Percentiles rank a stretch among this genome's conserved stretches.
These are phyloP conservation scores for Asarcornis scutulata DNA, from an alignment of 2,113 vertebrate species.

Conservation along the genomic window DNA sequence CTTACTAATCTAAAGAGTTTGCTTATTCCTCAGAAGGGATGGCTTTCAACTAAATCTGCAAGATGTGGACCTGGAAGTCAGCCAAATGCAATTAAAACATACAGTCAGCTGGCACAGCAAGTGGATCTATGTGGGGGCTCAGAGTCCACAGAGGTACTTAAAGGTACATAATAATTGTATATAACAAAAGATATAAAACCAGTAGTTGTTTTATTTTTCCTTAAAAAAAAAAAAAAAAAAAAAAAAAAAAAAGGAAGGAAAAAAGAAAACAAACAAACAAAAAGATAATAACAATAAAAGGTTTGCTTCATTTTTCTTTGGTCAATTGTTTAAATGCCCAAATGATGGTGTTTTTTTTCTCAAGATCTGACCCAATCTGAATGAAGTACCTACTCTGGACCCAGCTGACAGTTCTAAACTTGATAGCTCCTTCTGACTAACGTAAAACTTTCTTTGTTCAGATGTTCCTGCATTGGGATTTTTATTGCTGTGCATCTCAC, in stretches of 20 bases:
- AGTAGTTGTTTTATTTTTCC: not conserved
- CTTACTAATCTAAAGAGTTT: not conserved
- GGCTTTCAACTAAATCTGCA: not conserved
- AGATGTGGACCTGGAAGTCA: not conserved
- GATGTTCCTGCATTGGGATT: not conserved
- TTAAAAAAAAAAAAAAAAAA: too few relatives aligned
- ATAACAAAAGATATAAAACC: not conserved
- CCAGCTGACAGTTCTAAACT: fast-evolving
- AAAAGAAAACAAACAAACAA: too few relatives aligned
- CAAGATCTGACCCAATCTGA: not conserved
- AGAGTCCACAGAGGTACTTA: not conserved
- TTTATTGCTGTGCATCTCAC: not conserved
- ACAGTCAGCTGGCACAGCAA: not conserved
- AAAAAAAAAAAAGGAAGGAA: too few relatives aligned
- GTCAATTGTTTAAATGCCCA: not conserved
- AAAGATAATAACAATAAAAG: not conserved
- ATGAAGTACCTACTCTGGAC: fast-evolving
- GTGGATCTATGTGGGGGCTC: fast-evolving
- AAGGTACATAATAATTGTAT: too few relatives aligned
- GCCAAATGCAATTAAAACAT: not conserved
- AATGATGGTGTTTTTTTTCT: fast-evolving
- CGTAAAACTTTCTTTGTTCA: not conserved
- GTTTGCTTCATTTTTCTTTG: fast-evolving
- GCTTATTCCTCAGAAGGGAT: not conserved
- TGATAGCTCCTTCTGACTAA: not conserved